A percentile compares a stretch with the other conserved stretches of the same genome.
phyloP scores from a whole-genome alignment of 2,888 invertebrate species.

The Monoplex corrugatus region DNA sequence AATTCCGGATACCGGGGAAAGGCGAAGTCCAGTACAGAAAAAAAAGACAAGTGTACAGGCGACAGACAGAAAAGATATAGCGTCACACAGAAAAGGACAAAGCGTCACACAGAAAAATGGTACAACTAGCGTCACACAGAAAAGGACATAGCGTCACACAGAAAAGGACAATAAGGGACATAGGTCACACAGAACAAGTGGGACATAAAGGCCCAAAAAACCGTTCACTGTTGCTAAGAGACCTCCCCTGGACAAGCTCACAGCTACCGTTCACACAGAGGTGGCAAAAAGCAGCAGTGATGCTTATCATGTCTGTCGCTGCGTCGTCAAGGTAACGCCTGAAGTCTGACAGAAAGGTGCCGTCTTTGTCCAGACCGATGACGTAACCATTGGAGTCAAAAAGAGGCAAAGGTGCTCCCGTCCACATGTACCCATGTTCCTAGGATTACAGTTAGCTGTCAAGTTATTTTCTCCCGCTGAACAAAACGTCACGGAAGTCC shows the following conservation, averaged over 20 bases:
- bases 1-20: too few species aligned
- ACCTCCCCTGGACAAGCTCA: too few species aligned
- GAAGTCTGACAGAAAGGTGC: constrained; percentile 65
- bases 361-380: constrained; percentile 63
- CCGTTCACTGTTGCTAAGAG: too few species aligned
- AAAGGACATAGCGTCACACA: not conserved
- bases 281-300: constrained; percentile 71
- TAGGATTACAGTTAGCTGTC: too few species aligned
- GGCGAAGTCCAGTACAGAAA: too few species aligned
- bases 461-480: not conserved
- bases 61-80: not conserved
- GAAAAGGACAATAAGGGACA: not conserved
- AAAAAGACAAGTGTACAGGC: too few species aligned
- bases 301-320: constrained; percentile 54
- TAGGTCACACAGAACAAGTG: too few species aligned
- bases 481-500: too few species aligned
- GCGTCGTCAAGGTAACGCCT: constrained; percentile 46
- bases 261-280: constrained; percentile 75
- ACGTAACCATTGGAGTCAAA: constrained; percentile 66
- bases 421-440: constrained; percentile 72
- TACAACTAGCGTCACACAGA: too few species aligned
- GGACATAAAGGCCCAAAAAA: too few species aligned
- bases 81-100: not conserved
- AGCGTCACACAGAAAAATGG: not conserved
- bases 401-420: constrained; percentile 65